Conservation (phyloP, 2,888 invertebrate genomes). For the Quadriops clusia region DNA sequence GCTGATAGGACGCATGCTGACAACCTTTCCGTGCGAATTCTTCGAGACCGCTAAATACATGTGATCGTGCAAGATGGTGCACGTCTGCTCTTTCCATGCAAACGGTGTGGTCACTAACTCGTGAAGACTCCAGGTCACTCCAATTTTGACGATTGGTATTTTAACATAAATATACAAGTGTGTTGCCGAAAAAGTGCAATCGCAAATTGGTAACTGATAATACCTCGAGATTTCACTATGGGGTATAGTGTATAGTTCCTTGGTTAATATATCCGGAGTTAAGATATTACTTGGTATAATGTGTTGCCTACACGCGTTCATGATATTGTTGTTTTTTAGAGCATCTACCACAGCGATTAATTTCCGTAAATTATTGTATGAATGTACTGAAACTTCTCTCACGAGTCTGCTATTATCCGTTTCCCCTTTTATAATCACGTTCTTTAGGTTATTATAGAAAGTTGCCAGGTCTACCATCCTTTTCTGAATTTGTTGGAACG, state of each 20-base stretch:
- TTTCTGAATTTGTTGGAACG: too few relatives aligned
- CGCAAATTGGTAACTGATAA: slow-evolving; percentile 9
- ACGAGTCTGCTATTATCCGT: too few relatives aligned
- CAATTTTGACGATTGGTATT: slow-evolving; percentile 5
- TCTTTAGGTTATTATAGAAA: too few relatives aligned
- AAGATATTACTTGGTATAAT: too few relatives aligned
- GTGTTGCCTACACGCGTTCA: too few relatives aligned
- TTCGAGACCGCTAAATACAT: slow-evolving; percentile 9
- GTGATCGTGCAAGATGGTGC: slow-evolving; percentile 5
- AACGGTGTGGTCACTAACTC: slow-evolving; percentile 9
- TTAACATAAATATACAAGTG: slow-evolving; percentile 2
- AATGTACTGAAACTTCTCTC: too few relatives aligned
- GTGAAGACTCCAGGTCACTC: slow-evolving; percentile 4
- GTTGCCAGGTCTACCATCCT: too few relatives aligned
- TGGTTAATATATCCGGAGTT: too few relatives aligned
- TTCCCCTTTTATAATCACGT: too few relatives aligned
- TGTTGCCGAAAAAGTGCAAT: slow-evolving; percentile 2
- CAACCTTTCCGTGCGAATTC: neutral
- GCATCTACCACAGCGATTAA: too few relatives aligned
- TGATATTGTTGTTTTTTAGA: too few relatives aligned
- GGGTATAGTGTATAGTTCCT: slow-evolving; percentile 3
- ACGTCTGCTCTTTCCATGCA: slow-evolving; percentile 8
- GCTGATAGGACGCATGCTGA: slow-evolving; percentile 4
- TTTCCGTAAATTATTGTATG: too few relatives aligned
- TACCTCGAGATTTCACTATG: slow-evolving; percentile 2